These are phyloP conservation scores for Pantala flavescens DNA, from an alignment of 1,140 invertebrate genomes.

Conservation along the genomic window DNA sequence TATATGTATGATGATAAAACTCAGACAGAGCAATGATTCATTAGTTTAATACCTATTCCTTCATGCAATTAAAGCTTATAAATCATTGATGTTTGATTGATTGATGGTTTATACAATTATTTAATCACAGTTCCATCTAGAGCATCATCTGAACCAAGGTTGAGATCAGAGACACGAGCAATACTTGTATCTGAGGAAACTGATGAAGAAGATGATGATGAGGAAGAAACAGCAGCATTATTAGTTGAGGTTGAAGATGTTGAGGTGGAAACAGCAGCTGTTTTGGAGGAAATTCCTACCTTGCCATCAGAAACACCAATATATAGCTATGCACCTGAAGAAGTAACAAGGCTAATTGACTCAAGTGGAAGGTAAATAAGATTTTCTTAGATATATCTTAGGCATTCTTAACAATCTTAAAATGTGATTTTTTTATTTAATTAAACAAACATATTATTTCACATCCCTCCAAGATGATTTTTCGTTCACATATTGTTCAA, in stretches of 20 bases:
- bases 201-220: slow-evolving; percentile 32
- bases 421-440: too few species aligned
- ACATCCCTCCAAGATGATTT: too few species aligned
- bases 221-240: slow-evolving; percentile 49
- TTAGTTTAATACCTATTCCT: too few species aligned
- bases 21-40: too few species aligned
- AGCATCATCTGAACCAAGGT: slow-evolving; percentile 29
- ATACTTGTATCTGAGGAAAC: slow-evolving; percentile 29
- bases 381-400: background rate
- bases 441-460: too few species aligned
- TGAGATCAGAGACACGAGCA: slow-evolving; percentile 18
- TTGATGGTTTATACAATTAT: too few species aligned
- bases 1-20: too few species aligned
- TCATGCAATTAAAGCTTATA: too few species aligned
- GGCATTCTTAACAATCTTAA: too few species aligned
- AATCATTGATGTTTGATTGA: too few species aligned
- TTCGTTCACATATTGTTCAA: too few species aligned
- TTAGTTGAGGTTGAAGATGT: slow-evolving; percentile 56
- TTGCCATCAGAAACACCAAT: slow-evolving; percentile 51
- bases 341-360: slow-evolving; percentile 30
- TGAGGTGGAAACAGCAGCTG: slow-evolving; percentile 47
- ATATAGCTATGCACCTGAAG: slow-evolving; percentile 29
- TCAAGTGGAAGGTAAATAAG: slow-evolving; percentile 28
- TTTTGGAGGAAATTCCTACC: slow-evolving; percentile 47
- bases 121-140: slow-evolving; percentile 23